Conservation (phyloP, 2,797 vertebrate genomes). For the Pipistrellus kuhlii region DNA sequence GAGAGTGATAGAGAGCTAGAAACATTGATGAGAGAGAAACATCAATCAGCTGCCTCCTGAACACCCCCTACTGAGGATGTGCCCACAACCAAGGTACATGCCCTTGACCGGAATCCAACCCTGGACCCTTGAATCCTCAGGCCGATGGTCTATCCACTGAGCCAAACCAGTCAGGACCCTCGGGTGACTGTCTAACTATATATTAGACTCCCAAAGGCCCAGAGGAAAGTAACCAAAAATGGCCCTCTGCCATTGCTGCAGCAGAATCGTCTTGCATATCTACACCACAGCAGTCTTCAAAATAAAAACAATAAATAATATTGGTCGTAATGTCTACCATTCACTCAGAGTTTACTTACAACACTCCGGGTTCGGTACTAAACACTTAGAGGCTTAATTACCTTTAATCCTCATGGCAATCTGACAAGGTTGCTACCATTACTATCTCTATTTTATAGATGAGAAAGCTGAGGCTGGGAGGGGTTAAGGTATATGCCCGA, state of each 20-base stretch:
- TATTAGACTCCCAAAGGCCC: background rate
- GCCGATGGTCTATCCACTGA: no score
- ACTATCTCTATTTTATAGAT: background rate
- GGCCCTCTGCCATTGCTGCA: background rate
- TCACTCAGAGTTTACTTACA: background rate
- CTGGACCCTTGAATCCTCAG: no score
- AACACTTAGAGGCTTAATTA: background rate
- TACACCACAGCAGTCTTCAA: background rate
- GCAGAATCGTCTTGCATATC: background rate
- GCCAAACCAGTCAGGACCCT: no score
- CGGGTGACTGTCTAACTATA: background rate
- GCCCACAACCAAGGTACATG: no score
- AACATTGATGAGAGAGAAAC: no score
- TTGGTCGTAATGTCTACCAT: background rate
- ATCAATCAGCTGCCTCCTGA: no score
- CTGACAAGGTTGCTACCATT: background rate
- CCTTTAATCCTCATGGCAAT: background rate
- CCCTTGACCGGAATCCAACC: no score
- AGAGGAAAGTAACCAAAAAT: background rate
- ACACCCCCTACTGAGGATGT: no score
- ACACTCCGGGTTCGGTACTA: background rate
- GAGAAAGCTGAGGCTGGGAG: background rate
- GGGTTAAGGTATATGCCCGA: background rate
- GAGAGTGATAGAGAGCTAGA: no score
- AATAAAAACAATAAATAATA: slow-evolving; percentile 18